Conservation (phyloP, 2,113 vertebrate species). For the Pleuronectes platessa region DNA sequence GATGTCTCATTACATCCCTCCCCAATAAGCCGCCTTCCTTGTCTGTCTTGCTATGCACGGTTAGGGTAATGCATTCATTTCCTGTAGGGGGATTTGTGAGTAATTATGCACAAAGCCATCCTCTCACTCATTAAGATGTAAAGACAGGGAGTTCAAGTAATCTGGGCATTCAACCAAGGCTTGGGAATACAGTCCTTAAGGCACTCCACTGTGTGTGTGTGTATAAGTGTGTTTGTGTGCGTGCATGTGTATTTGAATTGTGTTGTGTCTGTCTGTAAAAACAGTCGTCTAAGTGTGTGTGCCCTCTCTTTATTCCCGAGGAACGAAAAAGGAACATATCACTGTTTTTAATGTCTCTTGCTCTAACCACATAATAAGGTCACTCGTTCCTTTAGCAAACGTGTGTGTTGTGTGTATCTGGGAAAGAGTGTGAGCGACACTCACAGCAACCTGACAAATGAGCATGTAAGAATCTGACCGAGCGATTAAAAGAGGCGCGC, state of each 20-base stretch:
- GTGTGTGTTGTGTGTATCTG: neutral
- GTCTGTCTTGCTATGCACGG: slow-evolving; percentile 22
- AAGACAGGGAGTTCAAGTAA: slow-evolving; percentile 69
- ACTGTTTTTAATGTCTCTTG: slow-evolving; percentile 5
- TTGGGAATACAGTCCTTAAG: slow-evolving; percentile 55
- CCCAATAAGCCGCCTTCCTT: slow-evolving; percentile 64
- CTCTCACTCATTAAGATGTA: slow-evolving; percentile 71
- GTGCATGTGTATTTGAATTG: slow-evolving; percentile 27
- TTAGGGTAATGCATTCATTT: slow-evolving; percentile 69
- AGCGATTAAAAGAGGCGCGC: slow-evolving; percentile 10
- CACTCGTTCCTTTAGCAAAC: neutral
- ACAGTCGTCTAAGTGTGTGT: slow-evolving; percentile 13
- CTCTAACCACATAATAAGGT: slow-evolving; percentile 26
- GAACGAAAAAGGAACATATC: slow-evolving; percentile 9
- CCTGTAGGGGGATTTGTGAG: slow-evolving; percentile 75
- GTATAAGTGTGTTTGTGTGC: slow-evolving; percentile 27
- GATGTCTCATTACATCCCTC: slow-evolving; percentile 60
- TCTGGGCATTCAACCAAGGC: slow-evolving; percentile 63
- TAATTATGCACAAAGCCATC: slow-evolving; percentile 77
- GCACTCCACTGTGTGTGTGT: slow-evolving; percentile 31
- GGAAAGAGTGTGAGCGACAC: neutral
- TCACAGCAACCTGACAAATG: neutral
- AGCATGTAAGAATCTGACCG: neutral
- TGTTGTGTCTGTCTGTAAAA: slow-evolving; percentile 35
- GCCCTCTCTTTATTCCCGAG: slow-evolving; percentile 16